Base-by-base conservation (phyloP, 2,113 vertebrate genomes). In the Collichthys lucidus region DNA sequence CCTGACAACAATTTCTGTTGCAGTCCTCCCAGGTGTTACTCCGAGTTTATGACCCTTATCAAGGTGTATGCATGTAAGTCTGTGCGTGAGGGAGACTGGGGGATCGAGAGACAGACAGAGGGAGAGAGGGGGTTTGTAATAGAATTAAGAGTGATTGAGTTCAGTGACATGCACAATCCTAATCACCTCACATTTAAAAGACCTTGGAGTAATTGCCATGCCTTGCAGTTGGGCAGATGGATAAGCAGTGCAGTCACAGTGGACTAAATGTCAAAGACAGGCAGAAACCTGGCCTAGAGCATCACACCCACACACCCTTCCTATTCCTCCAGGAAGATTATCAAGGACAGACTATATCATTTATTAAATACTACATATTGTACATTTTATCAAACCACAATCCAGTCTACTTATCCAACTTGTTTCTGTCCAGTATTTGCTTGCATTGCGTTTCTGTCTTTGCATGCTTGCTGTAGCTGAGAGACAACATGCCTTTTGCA, bases 71-170 rank as follows among this genome's bases (percentile, higher is more conserved):
- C 46, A 5, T 77, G 61, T 55, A 64, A 26, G 49, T 77, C 16
- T 70, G 55, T 79, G 46, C 74, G 65, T 56, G 62, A 44, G 68
- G 16, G 29, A 46, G 74, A 47, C 4, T 24, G 57, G 61, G 56
- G 17, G 31, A 80, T 72, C 61, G n/a, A 63, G 42, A 29, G 20
- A 49, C 60, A 35, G 81, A 67, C 22, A 47, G 14, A 42, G 46
- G 22, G 47, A 26, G 59, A 74, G 24, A 77, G 42, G 57, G 20
- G 42, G 31, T 31, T 78, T 42, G 22, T 86, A 87, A 89, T 85
- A 64, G 77, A 89, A 93, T 91, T 84, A 84, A 71, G 70, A 82
- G 71, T 85, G 84, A 92, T 60, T 77, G 83, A 80, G 83, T 74
- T 88, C 68, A 64, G 76, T 70, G 82, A 29, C 87, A 82, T 44